phyloP scores from a whole-genome alignment of 2,888 invertebrate species.

The Morpho achilles region DNA sequence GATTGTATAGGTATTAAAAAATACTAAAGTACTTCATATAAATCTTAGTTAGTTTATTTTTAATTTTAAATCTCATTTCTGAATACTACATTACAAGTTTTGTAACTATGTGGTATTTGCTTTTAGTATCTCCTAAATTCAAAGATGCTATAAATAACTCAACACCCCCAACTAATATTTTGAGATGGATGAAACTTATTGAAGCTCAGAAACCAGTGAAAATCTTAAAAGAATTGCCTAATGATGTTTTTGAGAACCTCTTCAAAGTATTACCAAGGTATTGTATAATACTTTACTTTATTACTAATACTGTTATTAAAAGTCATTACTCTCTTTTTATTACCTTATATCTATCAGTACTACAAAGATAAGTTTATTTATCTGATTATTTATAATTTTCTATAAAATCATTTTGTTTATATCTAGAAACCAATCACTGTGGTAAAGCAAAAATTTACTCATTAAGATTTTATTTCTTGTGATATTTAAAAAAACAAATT shows the following conservation, averaged over 20 bases:
- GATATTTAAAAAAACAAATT: too few species aligned
- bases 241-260: constrained; percentile 62
- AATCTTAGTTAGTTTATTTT: too few species aligned
- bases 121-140: constrained; percentile 53
- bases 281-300: not conserved
- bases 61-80: not conserved
- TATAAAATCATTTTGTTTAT: too few species aligned
- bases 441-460: too few species aligned
- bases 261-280: constrained; percentile 53
- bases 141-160: constrained; percentile 55
- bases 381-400: not conserved
- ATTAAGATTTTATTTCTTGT: too few species aligned
- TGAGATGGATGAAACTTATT: constrained; percentile 84
- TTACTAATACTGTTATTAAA: not conserved
- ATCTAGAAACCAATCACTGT: too few species aligned
- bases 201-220: constrained; percentile 80
- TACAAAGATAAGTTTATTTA: not conserved
- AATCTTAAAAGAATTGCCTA: constrained; percentile 75
- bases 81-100: not conserved
- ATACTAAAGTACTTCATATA: too few species aligned
- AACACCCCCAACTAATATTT: constrained; percentile 77
- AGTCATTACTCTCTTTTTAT: constrained; percentile 2
- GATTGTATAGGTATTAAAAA: too few species aligned
- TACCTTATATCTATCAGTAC: not conserved
- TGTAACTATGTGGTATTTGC: not conserved